Conservation (phyloP, 2,888 invertebrate genomes). For the Bruchidius siliquastri region DNA sequence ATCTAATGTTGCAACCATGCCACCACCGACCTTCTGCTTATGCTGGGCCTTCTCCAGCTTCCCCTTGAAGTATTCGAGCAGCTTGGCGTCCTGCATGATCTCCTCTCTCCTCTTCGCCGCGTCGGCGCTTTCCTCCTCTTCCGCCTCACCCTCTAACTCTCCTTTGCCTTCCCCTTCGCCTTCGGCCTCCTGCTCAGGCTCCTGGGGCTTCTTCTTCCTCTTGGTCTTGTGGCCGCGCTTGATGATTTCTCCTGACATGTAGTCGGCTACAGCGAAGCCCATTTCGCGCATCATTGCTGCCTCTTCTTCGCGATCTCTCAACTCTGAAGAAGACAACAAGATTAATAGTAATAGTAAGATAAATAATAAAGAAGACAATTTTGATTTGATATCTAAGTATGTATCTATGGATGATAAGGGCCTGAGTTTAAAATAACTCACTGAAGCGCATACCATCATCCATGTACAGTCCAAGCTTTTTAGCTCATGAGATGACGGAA, state of each 20-base stretch:
- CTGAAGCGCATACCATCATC: no score
- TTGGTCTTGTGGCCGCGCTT: not conserved
- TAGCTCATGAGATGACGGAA: no score
- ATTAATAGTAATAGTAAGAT: no score
- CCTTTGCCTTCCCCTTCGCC: no score
- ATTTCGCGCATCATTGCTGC: not conserved
- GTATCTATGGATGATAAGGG: no score
- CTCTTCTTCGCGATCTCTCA: not conserved
- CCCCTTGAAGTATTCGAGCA: conserved; percentile 8
- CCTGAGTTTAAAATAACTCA: no score
- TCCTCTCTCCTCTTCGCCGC: not conserved
- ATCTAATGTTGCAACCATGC: no score
- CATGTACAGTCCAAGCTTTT: no score
- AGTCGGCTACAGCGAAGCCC: not conserved
- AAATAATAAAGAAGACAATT: no score
- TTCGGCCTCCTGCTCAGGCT: not conserved
- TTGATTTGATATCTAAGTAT: no score
- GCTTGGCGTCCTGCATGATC: conserved; percentile 3
- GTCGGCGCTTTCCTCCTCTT: not conserved
- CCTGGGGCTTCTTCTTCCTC: conserved; percentile 2
- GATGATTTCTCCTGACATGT: not conserved
- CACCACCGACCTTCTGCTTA: not conserved
- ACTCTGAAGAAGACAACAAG: not conserved
- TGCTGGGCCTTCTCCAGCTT: not conserved
- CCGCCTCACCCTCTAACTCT: not conserved